Percentiles rank a stretch among this genome's conserved stretches.
Evolutionary conservation across 1,140 invertebrate genomes (phyloP).

Genomic region (Aphelinus certus): DNA sequence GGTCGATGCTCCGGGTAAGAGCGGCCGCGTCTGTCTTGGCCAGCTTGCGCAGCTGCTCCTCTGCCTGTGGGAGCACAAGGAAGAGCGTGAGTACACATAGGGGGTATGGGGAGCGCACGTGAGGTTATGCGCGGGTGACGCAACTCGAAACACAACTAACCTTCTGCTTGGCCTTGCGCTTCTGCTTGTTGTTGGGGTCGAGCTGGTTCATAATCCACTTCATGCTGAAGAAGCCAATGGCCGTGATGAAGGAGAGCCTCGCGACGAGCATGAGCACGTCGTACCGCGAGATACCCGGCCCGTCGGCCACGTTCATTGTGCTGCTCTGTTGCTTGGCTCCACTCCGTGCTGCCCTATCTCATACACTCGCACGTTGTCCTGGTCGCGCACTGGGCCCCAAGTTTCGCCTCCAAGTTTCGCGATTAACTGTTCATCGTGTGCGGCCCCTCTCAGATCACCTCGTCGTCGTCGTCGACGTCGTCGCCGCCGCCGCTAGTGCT

Average conservation of each 20-base stretch:
- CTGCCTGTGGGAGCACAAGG: constrained; percentile 61
- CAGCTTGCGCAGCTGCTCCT: constrained; percentile 68
- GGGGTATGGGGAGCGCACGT: background rate
- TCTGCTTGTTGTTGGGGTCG: constrained; percentile 83
- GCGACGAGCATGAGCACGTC: constrained; percentile 78
- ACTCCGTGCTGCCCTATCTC: background rate
- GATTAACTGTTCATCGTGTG: too few species aligned
- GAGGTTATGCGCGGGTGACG: constrained; percentile 35
- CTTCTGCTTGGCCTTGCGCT: constrained; percentile 80
- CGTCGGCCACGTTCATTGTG: constrained; percentile 56
- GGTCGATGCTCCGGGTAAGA: constrained; percentile 51
- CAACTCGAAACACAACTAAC: constrained; percentile 58
- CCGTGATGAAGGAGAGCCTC: constrained; percentile 81
- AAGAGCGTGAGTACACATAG: background rate
- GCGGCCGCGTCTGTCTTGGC: constrained; percentile 63
- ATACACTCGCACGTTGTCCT: too few species aligned
- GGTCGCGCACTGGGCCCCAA: too few species aligned
- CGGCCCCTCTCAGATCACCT: too few species aligned
- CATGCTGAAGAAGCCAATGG: constrained; percentile 85
- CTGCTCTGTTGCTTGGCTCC: background rate
- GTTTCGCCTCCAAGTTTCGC: too few species aligned
- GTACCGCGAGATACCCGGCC: constrained; percentile 66
- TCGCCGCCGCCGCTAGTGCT: too few species aligned
- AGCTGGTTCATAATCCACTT: constrained; percentile 89
- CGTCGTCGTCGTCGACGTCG: too few species aligned